Evolutionary conservation across 2,888 invertebrate genomes (phyloP).

Genomic region (Thumatha senex): DNA sequence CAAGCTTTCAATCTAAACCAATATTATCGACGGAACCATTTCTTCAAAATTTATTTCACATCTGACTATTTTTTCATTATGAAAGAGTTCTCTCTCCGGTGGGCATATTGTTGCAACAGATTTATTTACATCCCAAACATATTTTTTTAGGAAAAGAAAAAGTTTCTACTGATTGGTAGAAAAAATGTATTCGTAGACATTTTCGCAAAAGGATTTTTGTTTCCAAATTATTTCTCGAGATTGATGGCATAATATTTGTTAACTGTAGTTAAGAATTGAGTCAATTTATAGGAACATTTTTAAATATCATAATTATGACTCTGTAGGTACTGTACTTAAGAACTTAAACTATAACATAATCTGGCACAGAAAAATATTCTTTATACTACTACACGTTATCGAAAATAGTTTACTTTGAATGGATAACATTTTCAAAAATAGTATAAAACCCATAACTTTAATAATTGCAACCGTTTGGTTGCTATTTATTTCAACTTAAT

Average conservation of each 20-base stretch:
- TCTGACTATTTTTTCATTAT: constrained; percentile 37
- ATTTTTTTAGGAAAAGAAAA: constrained; percentile 55
- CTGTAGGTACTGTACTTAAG: no score
- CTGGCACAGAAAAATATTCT: no score
- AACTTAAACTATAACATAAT: no score
- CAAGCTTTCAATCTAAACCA: no score
- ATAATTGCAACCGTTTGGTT: no score
- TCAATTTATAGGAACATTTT: no score
- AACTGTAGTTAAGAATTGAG: constrained; percentile 3
- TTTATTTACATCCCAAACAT: constrained; percentile 72
- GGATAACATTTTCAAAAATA: no score
- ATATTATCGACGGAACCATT: constrained; percentile 19
- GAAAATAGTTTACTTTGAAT: no score
- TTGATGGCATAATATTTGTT: constrained; percentile 29
- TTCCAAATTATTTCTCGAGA: constrained; percentile 48
- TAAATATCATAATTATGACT: no score
- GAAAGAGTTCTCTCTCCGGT: constrained; percentile 55
- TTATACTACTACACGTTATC: no score
- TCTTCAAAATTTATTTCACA: background rate
- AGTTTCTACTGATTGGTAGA: constrained; percentile 69
- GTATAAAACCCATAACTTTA: no score
- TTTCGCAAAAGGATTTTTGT: constrained; percentile 61
- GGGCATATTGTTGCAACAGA: constrained; percentile 67
- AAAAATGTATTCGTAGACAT: constrained; percentile 53
- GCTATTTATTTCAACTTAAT: no score